Evolutionary conservation across 2,888 invertebrate species (phyloP), one percentile per base, ranked within the genome.

Genomic region (Cremastobaeus sp.): DNA sequence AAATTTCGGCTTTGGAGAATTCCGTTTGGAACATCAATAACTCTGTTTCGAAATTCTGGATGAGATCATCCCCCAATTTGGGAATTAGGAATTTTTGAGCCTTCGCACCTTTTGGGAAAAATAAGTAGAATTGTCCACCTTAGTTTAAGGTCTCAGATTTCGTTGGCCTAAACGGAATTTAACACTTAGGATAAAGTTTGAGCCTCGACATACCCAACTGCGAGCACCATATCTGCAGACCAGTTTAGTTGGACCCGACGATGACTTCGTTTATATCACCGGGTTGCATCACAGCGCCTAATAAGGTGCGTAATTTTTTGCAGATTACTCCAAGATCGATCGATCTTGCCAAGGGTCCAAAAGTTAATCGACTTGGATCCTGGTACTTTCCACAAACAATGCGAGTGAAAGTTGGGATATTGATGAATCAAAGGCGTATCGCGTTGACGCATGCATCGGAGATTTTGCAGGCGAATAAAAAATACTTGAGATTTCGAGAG

Each of bases 401-500:
- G 18, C 37, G 47, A 43, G 72, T 54, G 72, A 72, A 66, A 72
- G 72, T 72, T 25, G 59, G 41, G n/a, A 20, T 62, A 54, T 60
- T 60, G 69, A 60, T 54, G 54, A 37, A 69, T 69, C 34, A 54
- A 52, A 52, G 59, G 59, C 59, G 60, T 50, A 41, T 50, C 55
- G 32, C 25, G 57, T 35, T 47, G 55, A 30, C 45, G 60, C 59
- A 28, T 50, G 30, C 34, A 41, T 57, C 41, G 25, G 21, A 14
- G 30, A 52, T 54, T 54, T 45, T 60, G 60, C 52, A n/a, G 32
- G 39, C 37, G 45, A 35, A 43, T 32, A 17, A 48, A 41, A 62
- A 47, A 39, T 32, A 18, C 34, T 52, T 11, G 52, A 62, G 45
- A 68, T 75, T 75, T 75, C 64, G 75, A 71, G 71, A 70, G 73